A percentile compares a stretch with the other conserved stretches of the same genome.
Evolutionary conservation across 2,888 invertebrate genomes (phyloP).

Genomic region (Athrips mouffetella): DNA sequence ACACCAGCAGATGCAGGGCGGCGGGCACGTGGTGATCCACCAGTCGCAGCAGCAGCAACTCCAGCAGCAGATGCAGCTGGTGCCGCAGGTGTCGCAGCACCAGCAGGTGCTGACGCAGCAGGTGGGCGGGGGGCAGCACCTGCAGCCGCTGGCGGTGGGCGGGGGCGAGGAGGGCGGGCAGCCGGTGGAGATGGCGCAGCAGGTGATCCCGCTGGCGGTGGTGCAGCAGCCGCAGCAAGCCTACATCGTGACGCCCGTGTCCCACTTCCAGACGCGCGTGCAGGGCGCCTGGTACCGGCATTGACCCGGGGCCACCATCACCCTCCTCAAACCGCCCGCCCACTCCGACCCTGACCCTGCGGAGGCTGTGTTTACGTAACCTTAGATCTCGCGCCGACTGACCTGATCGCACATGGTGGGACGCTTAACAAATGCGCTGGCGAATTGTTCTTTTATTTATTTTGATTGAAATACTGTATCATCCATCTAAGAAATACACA

Average conservation of each 20-base stretch:
- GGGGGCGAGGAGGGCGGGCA: conserved; percentile 72
- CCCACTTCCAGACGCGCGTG: conserved; percentile 81
- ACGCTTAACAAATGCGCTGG: too few relatives aligned
- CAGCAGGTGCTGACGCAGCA: conserved; percentile 70
- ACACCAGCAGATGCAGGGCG: conserved; percentile 63
- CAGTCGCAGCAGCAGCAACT: conserved; percentile 55
- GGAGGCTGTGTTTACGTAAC: conserved; percentile 38
- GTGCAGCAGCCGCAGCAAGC: conserved; percentile 81
- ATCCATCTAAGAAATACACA: too few relatives aligned
- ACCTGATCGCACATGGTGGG: conserved; percentile 38
- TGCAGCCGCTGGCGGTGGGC: conserved; percentile 71
- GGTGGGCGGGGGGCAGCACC: conserved; percentile 66
- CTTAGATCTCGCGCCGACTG: conserved; percentile 43
- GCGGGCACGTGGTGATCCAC: conserved; percentile 61
- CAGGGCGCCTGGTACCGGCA: conserved; percentile 79
- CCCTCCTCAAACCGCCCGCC: neutral
- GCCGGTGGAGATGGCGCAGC: conserved; percentile 80
- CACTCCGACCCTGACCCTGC: conserved; percentile 20
- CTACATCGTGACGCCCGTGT: conserved; percentile 81
- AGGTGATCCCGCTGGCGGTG: conserved; percentile 81
- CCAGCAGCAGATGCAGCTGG: conserved; percentile 72
- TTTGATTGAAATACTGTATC: too few relatives aligned
- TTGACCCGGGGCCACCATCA: conserved; percentile 47
- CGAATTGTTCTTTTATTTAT: too few relatives aligned
- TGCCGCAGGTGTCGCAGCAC: conserved; percentile 73